Evolutionary conservation across 2,113 vertebrate species (phyloP), one percentile per base, ranked within the genome.

Genomic region (Arvicanthis niloticus): DNA sequence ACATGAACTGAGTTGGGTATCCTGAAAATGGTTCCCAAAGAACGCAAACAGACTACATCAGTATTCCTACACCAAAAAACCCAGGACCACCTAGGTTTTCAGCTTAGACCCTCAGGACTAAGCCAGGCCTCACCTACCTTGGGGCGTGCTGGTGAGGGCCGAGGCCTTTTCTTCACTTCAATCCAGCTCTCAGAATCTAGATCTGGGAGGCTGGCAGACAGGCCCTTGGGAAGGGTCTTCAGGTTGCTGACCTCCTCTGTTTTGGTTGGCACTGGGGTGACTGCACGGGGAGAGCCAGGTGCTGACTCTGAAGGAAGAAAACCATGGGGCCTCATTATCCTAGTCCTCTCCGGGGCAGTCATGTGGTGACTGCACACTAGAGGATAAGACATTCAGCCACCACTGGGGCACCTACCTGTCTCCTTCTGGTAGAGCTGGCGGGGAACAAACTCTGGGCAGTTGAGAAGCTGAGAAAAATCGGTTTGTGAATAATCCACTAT

Each of bases 131-230:
- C 10, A 86, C 92, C 82, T 94, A 99, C 99, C 99, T 99, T 99
- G 75, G 99, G 99, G 96, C 99, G 99, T 86, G 99, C 99, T 0
- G 99, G 99, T 0, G 99, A 99, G 1, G 99, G 99, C 34, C 99
- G 98, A 62, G 99, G 99, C 91, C 99, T 99, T 98, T 99, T 99
- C 98, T 99, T 99, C 87, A 99, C 99, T 98, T 99, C 99, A 70
- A 99, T 99, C 99, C 99, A 99, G 3, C 99, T 99, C 98, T 99
- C 99, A 0, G 99, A 99, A 98, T 99, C 99, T 97, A 99, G 97
- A 97, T 99, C 99, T 0, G 99, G 99, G 45, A 99, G 98, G 95
- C 99, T 99, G 80, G 99, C 99, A 0, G 99, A 99, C 93, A 99
- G 98, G 53, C 99, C 99, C 96, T 99, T 99, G n/a, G 99, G 99